Evolutionary conservation across 2,888 invertebrate species (phyloP).

Genomic region (Tricholauxania praeusta): DNA sequence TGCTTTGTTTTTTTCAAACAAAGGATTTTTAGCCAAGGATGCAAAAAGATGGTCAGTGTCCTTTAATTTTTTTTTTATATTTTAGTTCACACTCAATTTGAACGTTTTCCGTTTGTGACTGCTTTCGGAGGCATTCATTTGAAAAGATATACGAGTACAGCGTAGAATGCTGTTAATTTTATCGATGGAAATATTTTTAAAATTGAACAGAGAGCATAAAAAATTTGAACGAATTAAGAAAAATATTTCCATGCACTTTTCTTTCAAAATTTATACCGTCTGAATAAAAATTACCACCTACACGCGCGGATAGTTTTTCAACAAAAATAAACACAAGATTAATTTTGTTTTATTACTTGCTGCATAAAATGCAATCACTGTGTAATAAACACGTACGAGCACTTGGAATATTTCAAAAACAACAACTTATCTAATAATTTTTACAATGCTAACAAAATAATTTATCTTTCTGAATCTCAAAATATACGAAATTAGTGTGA

Average conservation of each 20-base stretch:
- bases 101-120: background rate
- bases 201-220: too few relatives aligned
- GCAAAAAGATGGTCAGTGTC: conserved; percentile 28
- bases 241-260: too few relatives aligned
- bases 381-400: too few relatives aligned
- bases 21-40: conserved; percentile 1
- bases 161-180: conserved; percentile 24
- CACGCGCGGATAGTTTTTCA: conserved; percentile 5
- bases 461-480: too few relatives aligned
- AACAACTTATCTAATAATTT: conserved; percentile 33
- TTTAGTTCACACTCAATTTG: conserved; percentile 13
- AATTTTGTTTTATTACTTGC: too few relatives aligned
- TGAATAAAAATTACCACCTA: background rate
- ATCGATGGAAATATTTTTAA: background rate
- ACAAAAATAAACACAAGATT: too few relatives aligned
- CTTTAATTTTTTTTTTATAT: conserved; percentile 12
- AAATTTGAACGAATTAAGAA: too few relatives aligned
- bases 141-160: conserved; percentile 24
- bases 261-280: too few relatives aligned
- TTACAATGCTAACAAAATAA: conserved; percentile 4
- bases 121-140: conserved; percentile 24
- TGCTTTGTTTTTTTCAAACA: background rate
- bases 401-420: background rate
- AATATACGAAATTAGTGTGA: too few relatives aligned
- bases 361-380: too few relatives aligned